phyloP scores from a whole-genome alignment of 2,888 invertebrate genomes.

The Patella depressa region DNA sequence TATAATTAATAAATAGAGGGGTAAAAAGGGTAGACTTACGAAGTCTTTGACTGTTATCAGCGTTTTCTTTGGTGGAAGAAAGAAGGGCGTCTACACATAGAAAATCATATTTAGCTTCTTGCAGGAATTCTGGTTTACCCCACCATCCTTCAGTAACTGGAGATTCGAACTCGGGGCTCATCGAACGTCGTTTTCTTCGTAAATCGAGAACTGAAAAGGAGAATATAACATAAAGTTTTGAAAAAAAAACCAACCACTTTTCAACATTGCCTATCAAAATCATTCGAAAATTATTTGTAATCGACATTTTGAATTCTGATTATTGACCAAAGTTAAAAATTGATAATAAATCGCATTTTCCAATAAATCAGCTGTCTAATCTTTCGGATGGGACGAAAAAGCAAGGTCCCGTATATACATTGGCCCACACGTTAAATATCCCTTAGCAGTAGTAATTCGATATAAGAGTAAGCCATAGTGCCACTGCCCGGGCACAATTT shows the following conservation, averaged over 20 bases:
- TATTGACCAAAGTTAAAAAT: too few relatives aligned
- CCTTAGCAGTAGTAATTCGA: too few relatives aligned
- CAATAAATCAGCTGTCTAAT: too few relatives aligned
- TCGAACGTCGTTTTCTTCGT: conserved; percentile 26
- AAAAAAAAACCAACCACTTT: neutral
- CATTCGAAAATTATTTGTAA: too few relatives aligned
- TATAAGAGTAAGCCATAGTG: too few relatives aligned
- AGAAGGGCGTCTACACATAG: conserved; percentile 58
- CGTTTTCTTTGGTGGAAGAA: conserved; percentile 47
- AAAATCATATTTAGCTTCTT: conserved; percentile 65
- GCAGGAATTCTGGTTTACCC: conserved; percentile 59
- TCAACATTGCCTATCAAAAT: neutral
- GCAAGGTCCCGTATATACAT: too few relatives aligned
- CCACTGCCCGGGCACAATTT: too few relatives aligned
- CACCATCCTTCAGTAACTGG: conserved; percentile 63
- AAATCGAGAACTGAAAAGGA: conserved; percentile 34
- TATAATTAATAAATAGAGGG: neutral
- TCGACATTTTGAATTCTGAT: too few relatives aligned
- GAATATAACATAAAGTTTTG: neutral
- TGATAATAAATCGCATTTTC: too few relatives aligned
- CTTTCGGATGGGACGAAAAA: too few relatives aligned
- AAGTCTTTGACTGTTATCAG: conserved; percentile 40
- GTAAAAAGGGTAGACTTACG: conserved; percentile 40
- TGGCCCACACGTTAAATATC: too few relatives aligned
- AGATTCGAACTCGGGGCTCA: conserved; percentile 29